Evolutionary conservation across 1,140 invertebrate species (phyloP).

Genomic region (Mylabris phalerata): DNA sequence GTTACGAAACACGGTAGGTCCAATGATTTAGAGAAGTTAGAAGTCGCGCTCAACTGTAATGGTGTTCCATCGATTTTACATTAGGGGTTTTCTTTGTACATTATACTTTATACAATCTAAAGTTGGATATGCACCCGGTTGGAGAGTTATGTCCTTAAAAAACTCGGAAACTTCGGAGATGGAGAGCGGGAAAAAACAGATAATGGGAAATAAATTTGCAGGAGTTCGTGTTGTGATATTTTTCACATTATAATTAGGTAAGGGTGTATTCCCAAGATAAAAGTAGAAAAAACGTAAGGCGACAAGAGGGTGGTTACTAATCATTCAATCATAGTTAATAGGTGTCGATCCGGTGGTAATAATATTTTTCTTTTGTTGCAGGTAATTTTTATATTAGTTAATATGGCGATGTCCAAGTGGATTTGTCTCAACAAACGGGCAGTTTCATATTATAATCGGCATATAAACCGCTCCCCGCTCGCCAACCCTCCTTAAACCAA

Average conservation of each 20-base stretch:
- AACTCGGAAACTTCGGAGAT: slow-evolving; percentile 39
- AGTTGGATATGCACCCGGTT: slow-evolving; percentile 42
- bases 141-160: slow-evolving; percentile 39
- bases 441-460: slow-evolving; percentile 31
- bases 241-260: slow-evolving; percentile 39
- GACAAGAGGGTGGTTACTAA: too few relatives aligned
- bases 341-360: too few relatives aligned
- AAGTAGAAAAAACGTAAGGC: too few relatives aligned
- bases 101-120: slow-evolving; percentile 45
- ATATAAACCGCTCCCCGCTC: slow-evolving; percentile 35
- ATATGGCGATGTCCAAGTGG: too few relatives aligned
- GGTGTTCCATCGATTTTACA: slow-evolving; percentile 44
- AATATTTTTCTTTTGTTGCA: too few relatives aligned
- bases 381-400: too few relatives aligned
- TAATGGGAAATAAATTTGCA: slow-evolving; percentile 44
- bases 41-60: slow-evolving; percentile 41
- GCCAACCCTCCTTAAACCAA: slow-evolving; percentile 22
- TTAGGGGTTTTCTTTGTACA: slow-evolving; percentile 44
- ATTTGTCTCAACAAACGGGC: background rate
- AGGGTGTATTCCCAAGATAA: slow-evolving; percentile 3
- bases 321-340: too few relatives aligned
- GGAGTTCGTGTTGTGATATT: slow-evolving; percentile 35
- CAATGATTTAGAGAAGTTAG: slow-evolving; percentile 40
- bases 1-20: slow-evolving; percentile 27
- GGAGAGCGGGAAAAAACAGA: slow-evolving; percentile 41